These are phyloP conservation scores for Caenorhabditis inopinata DNA, from an alignment of 1,140 invertebrate genomes.

Conservation along the genomic window DNA sequence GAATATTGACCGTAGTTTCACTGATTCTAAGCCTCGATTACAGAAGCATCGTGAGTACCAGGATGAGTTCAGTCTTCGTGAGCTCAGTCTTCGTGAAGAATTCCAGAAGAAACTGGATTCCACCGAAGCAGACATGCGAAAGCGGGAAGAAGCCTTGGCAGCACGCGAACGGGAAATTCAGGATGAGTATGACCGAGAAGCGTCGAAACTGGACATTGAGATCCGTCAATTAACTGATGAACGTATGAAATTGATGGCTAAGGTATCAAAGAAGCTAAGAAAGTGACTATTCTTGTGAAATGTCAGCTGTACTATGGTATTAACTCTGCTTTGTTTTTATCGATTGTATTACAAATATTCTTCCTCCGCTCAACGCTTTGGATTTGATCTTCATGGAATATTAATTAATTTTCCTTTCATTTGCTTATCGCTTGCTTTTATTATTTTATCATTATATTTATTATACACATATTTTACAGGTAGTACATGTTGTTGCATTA, in stretches of 20 bases:
- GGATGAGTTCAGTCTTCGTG: conserved; percentile 48
- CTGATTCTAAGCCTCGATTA: conserved; percentile 24
- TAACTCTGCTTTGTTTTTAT: not conserved
- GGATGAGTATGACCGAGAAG: conserved; percentile 52
- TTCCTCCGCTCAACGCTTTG: not conserved
- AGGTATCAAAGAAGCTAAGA: conserved; percentile 40
- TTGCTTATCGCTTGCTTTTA: not conserved
- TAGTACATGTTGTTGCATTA: not conserved
- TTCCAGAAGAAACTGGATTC: conserved; percentile 54
- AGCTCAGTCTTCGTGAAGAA: conserved; percentile 54
- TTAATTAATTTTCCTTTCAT: no score
- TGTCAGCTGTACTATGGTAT: not conserved
- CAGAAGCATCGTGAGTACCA: conserved; percentile 42
- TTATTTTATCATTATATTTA: not conserved
- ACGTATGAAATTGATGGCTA: conserved; percentile 31
- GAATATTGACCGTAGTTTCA: not conserved
- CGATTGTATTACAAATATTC: conserved; percentile 6
- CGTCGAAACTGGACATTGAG: conserved; percentile 59
- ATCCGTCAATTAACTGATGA: conserved; percentile 46
- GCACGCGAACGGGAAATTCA: conserved; percentile 46
- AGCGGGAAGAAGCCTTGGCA: conserved; percentile 20
- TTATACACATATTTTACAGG: conserved; percentile 17
- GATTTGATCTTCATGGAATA: not conserved
- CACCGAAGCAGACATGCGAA: conserved; percentile 40
- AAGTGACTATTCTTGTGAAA: conserved; percentile 18